These are phyloP conservation scores for Unio delphinus DNA, from an alignment of 2,888 invertebrate genomes.

Conservation along the genomic window DNA sequence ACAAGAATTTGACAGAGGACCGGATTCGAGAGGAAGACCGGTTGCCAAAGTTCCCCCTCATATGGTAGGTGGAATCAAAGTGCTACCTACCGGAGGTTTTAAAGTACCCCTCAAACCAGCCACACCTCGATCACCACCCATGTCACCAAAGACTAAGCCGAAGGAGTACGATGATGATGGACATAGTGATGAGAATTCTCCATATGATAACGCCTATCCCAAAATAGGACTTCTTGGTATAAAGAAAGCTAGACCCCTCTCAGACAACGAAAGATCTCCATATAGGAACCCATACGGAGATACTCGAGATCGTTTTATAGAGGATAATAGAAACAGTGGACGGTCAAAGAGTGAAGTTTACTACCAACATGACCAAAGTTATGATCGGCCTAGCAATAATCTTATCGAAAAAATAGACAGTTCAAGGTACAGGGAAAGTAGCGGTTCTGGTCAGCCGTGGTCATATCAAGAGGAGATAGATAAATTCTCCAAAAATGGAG, in stretches of 20 bases:
- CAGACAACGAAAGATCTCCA: too few relatives aligned
- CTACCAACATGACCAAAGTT: conserved; percentile 1
- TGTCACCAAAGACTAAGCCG: conserved; percentile 16
- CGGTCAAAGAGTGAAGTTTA: conserved; percentile 1
- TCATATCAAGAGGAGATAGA: conserved; percentile 35
- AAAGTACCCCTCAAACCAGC: conserved; percentile 32
- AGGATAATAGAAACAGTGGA: too few relatives aligned
- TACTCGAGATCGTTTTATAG: too few relatives aligned
- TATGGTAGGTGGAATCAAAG: conserved; percentile 59
- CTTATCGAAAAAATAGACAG: conserved; percentile 9
- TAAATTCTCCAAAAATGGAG: conserved; percentile 19
- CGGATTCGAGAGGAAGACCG: conserved; percentile 35
- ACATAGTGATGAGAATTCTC: conserved; percentile 26
- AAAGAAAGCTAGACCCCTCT: too few relatives aligned
- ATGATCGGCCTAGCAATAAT: neutral
- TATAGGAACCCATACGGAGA: too few relatives aligned
- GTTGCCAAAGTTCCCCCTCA: conserved; percentile 64
- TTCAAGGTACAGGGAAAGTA: conserved; percentile 7
- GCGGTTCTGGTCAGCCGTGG: conserved; percentile 14
- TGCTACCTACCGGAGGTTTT: conserved; percentile 32
- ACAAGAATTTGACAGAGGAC: conserved; percentile 28
- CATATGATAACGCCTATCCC: conserved; percentile 35
- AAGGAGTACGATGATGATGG: conserved; percentile 11
- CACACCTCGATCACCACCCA: conserved; percentile 21
- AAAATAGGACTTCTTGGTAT: conserved; percentile 2